Evolutionary conservation across 2,113 vertebrate species (phyloP), one percentile per base, ranked within the genome.

Genomic region (Nestor notabilis): DNA sequence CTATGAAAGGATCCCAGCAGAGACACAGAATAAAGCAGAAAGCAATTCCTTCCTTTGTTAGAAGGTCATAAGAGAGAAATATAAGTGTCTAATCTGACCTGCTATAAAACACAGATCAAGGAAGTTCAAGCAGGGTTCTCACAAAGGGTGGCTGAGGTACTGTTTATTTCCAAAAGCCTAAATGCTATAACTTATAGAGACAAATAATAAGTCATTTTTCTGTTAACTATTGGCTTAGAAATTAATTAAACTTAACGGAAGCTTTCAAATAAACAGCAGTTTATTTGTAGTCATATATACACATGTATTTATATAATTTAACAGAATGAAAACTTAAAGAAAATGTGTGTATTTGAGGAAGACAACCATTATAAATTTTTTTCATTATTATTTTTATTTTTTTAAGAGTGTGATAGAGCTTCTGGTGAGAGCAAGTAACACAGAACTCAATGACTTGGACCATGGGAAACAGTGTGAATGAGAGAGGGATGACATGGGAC

Each of bases 361-460:
- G 7, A 24, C 1, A 27, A 39, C 39, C 39, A 9, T 11, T 39
- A 9, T 39, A n/a, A n/a, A n/a, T n/a, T 13, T 13, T 15, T 56
- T 39, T 83, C 3, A 24, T 37, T 39, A 18, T 12, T 35, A 8
- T 41, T 55, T 16, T 41, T 39, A 18, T 35, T 0, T 55, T 83
- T 55, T 33, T 37, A n/a, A 37, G 7, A 37, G 4, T 17, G 0
- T 70, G 5, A 10, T 46, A 10, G 46, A 52, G 19, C 43, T 85
- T 47, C 70, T 68, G 3, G 3, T n/a, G 27, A 37, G 29, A 75
- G 2, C 25, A 35, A 61, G 49, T 58, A 37, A 79, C 5, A 41
- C 24, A 53, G n/a, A 64, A 55, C 18, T 16, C 0, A 0, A 25
- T 44, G 13, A 49, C 44, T 41, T 70, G 15, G 9, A 64, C 49